Base-by-base conservation (phyloP, 2,888 invertebrate genomes). In the Habrosyne pyritoides region DNA sequence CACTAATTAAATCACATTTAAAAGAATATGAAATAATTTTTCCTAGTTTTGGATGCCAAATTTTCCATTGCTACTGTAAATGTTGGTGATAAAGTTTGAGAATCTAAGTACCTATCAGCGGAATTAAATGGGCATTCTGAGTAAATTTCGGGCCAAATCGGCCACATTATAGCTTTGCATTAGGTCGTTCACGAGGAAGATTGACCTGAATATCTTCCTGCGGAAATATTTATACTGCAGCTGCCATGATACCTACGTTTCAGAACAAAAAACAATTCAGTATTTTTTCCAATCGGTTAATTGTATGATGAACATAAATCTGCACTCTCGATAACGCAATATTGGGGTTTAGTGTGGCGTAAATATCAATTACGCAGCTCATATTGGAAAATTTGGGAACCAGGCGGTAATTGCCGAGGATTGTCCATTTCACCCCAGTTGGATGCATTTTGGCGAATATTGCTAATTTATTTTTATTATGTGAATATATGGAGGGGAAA, bases 381-480 rank as follows among this genome's bases (percentile, higher is more conserved):
- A 79, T 81, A 83, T 82, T 71, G 82, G 81, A 70, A 80, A 82
- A 82, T 83, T 86, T 78, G 78, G 84, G 73, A 79, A 78, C 75
- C 81, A 75, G 75, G 63, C 78, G 75, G 79, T 86, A 86, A 89
- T 87, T 85, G 75, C 69, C 64, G 66, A 68, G 74, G 64, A 68
- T 68, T 72, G 66, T 57, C 65, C 69, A 69, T 63, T 65, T 73
- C 76, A 67, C 65, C 67, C 74, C 67, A 52, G 47, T 54, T 28
- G 64, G 76, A 73, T 83, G 83, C 81, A 81, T 82, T 83, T 83
- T 79, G 75, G 77, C 77, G 78, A 82, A 83, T 86, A 87, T 84
- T 83, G 86, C 77, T 86, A 86, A 87, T 89, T 88, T 86, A 88
- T 83, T 88, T 89, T 89, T 86, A 89, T 87, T 82, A 83, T 76